Evolutionary conservation across 2,113 vertebrate species (phyloP), one percentile per base, ranked within the genome.

Genomic region (Eulemur macaco): DNA sequence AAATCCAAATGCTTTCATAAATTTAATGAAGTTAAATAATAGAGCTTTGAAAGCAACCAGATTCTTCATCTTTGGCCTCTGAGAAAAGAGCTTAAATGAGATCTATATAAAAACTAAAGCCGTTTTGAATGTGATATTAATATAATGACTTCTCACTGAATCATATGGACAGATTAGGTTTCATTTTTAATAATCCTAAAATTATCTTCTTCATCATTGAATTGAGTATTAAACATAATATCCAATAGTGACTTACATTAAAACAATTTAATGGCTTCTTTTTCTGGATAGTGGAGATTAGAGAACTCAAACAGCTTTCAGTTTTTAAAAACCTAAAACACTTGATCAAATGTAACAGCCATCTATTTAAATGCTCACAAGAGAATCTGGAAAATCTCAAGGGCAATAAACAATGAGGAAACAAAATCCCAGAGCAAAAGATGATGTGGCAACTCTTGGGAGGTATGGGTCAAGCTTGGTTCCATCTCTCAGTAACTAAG

Each of bases 1-100:
- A 82, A 82, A 68, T 87, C 50, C 1, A 77, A 91, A 60, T 69
- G 39, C 1, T 29, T 56, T 86, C 31, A 90, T 86, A 73, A 95
- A 85, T 89, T 86, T 29, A 13, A 29, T 68, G 23, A 71, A 71
- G 13, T 89, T 91, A 89, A 89, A 68, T 34, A 73, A 85, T 56
- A 80, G 29, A 84, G 4, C 54, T 78, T 84, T 73, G 83, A 88
- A 94, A 94, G 34, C 20, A 64, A 78, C 20, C 8, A 68, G 29
- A 84, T 73, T 93, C 37, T 95, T 91, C 34, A 88, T 78, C 17
- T 50, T 94, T 91, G 60, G 31, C 25, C 3, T 93, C 82, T 90
- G 66, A 31, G 81, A 94, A n/a, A 76, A 85, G 21, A 42, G 25
- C 15, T 29, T 74, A 74, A 29, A 71, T 39, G 76, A 74, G 63